Evolutionary conservation across 2,113 vertebrate genomes (phyloP), one percentile per base, ranked within the genome.

Genomic region (Panurus biarmicus): DNA sequence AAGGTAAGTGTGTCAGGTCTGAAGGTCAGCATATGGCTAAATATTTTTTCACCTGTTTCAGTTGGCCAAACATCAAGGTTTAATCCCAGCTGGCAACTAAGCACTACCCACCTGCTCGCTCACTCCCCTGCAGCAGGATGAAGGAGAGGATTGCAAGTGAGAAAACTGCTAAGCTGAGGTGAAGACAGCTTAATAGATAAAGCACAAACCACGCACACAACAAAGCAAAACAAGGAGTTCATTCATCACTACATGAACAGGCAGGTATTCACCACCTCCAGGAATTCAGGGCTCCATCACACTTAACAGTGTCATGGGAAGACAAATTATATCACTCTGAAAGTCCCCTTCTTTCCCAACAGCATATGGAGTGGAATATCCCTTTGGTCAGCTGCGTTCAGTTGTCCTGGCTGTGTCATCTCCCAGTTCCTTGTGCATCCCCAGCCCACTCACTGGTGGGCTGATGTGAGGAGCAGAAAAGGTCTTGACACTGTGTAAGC

Each of bases 301-400:
- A 6, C 0, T 0, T n/a, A 21, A 14, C 14, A 24, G 50, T 51
- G 24, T 25, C 33, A 22, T 9, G 11, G 36, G 20, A 57, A 65
- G 51, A 38, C 4, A 45, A 71, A 51, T 22, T 1, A 9, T 24
- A 26, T 31, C 21, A 16, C 42, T 75, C 21, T 31, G 48, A 42
- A 76, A 25, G 28, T 45, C 5, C 2, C 18, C 28, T 53, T 45
- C 69, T 89, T 81, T 24, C 16, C 45, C n/a, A 54, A 13, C 6
- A 33, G 26, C 12, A 9, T 38, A 36, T 29, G 23, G 28, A 15
- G 10, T 71, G 24, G 23, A n/a, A 25, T 64, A 50, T 77, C 33
- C 6, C 16, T 58, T 58, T 36, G 28, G 14, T 71, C 20, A 15
- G 5, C 3, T 65, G 33, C 7, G 6, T 6, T 57, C 22, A 25